Evolutionary conservation across 2,113 vertebrate species (phyloP), one percentile per base, ranked within the genome.

Genomic region (Chaetura pelagica): DNA sequence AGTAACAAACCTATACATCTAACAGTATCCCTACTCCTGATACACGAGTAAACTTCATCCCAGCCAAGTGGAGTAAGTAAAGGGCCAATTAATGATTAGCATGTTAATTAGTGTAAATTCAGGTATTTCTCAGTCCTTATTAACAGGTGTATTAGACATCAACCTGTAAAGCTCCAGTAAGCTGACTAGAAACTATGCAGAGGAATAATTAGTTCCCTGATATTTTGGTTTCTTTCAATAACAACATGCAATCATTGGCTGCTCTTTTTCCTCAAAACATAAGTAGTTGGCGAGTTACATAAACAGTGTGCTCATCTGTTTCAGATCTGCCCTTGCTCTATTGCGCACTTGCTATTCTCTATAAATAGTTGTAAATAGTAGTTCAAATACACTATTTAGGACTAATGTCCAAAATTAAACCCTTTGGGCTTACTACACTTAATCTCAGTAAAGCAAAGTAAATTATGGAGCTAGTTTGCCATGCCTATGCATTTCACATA

Each of bases 361-460:
- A 96, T 94, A 94, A 94, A 94, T 74, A 94, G 76, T 68, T 81
- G 88, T 86, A 95, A 93, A 93, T 94, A 96, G 67, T 78, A 91
- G 52, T 63, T 79, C 87, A 94, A 93, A 83, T 72, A 81, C 46
- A 86, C 35, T 63, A 64, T 84, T 94, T 75, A 84, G 75, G 51
- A 67, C 64, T 75, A 52, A 61, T 61, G 40, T 83, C 93, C 88
- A 93, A 92, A 96, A 84, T 92, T 86, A 92, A 94, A 90, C 76
- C 85, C 44, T 72, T 57, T 40, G 27, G 40, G n/a, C 21, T 93
- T 88, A 91, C 90, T 74, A 81, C 68, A 48, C 55, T 74, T 89
- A 71, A 95, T 90, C 88, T 90, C 90, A 71, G 29, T 63, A 46
- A 55, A 85, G 75, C 40, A 94, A 93, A 72, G 30, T 84, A 66